Percentiles rank a stretch among this genome's conserved stretches.
Conservation (phyloP, 2,797 vertebrate species). For the Meriones psammophilus region DNA sequence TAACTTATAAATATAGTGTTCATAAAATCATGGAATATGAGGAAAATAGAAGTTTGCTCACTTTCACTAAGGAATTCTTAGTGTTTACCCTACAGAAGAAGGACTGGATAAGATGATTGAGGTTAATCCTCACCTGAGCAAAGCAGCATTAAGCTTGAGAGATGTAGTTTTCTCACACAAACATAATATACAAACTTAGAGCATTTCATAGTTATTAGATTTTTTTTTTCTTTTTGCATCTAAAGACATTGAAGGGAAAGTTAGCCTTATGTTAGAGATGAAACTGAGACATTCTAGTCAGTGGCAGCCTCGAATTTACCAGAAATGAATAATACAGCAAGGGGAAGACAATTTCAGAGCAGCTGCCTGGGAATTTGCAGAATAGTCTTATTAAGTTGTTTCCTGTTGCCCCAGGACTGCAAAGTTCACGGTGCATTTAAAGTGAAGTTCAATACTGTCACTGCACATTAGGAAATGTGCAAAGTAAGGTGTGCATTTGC, state of each 20-base stretch:
- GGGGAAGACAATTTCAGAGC: not conserved
- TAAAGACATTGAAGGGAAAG: not conserved
- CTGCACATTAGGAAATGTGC: not conserved
- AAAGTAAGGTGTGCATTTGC: conserved; percentile 33
- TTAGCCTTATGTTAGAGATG: not conserved
- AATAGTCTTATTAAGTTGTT: conserved; percentile 10
- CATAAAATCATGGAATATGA: not conserved
- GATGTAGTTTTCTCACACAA: not conserved
- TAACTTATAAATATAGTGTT: not conserved
- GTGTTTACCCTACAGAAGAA: not conserved
- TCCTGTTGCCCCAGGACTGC: not conserved
- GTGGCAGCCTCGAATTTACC: not conserved
- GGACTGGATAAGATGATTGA: not conserved
- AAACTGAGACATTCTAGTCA: not conserved
- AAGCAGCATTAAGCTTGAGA: not conserved
- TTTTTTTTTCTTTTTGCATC: conserved; percentile 31
- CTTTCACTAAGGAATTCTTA: not conserved
- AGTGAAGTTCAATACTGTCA: conserved; percentile 19
- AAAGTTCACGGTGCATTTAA: not conserved
- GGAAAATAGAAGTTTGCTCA: not conserved
- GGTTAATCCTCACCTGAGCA: not conserved
- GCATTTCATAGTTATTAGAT: not conserved
- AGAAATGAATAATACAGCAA: not conserved
- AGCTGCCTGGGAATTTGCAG: not conserved
- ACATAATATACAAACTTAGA: not conserved